These are phyloP conservation scores for Mormyrops boulengeri DNA, from an alignment of 2,797 vertebrate species.

Conservation along the genomic window DNA sequence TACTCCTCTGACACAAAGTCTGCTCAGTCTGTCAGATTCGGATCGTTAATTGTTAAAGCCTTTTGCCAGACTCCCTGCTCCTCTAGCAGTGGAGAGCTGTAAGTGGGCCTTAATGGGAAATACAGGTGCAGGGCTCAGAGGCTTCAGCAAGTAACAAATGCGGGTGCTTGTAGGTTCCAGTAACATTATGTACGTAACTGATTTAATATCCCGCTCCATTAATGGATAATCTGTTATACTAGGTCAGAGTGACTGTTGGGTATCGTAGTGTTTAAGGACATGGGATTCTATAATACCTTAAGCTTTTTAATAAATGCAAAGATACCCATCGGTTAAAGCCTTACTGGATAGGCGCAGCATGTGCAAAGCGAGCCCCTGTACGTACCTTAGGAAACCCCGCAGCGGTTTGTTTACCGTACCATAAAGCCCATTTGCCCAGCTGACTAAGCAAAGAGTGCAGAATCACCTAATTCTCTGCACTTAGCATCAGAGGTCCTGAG, in stretches of 20 bases:
- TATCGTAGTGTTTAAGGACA: not conserved
- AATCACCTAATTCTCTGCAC: not conserved
- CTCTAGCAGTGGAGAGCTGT: not conserved
- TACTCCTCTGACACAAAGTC: not conserved
- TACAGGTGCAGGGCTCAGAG: not conserved
- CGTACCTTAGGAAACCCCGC: not conserved
- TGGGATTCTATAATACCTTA: not conserved
- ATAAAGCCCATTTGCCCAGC: not conserved
- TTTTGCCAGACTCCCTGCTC: not conserved
- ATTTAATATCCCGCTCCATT: not conserved
- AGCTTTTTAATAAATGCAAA: not conserved
- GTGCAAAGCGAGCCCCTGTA: not conserved
- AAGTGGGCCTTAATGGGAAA: not conserved
- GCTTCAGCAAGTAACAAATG: not conserved
- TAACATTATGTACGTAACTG: not conserved
- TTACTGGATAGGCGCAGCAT: not conserved
- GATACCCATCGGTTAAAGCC: not conserved
- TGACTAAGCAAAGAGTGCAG: not conserved
- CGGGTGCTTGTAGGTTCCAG: not conserved
- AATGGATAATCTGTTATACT: not conserved
- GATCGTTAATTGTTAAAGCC: not conserved
- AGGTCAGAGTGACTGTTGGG: not conserved
- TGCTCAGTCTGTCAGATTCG: not conserved
- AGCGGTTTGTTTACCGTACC: slow-evolving; percentile 16
- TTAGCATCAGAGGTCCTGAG: slow-evolving; percentile 18